Conservation (phyloP, 2,113 vertebrate genomes). For the Cnemophilus loriae region DNA sequence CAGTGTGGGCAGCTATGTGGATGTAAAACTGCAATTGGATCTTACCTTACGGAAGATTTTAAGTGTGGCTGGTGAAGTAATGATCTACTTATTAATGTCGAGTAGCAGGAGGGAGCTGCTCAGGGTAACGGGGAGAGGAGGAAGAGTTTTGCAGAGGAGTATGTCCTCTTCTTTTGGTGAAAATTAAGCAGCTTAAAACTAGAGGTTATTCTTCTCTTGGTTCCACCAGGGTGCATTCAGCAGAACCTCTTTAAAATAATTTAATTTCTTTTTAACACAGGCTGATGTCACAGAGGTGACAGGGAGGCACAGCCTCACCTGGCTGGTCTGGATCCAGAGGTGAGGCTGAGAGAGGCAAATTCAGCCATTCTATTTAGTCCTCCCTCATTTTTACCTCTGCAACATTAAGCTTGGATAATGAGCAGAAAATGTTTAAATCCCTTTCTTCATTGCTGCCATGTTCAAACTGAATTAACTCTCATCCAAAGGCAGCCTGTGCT, state of each 20-base stretch:
- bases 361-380: not conserved
- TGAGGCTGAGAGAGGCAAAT: not conserved
- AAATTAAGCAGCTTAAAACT: not conserved
- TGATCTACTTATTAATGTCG: not conserved
- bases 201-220: not conserved
- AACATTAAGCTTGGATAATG: not conserved
- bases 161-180: not conserved
- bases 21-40: not conserved
- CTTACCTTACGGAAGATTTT: not conserved
- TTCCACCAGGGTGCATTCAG: not conserved
- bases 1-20: not conserved
- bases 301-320: fast-evolving
- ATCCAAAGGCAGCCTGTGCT: not conserved
- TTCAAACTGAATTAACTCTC: conserved; percentile 23
- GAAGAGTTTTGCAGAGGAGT: not conserved
- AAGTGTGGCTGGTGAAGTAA: not conserved
- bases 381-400: not conserved
- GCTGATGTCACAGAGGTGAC: not conserved
- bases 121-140: not conserved
- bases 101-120: not conserved
- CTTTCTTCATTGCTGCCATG: not conserved
- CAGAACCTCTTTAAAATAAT: not conserved
- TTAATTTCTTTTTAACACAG: not conserved
- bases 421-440: conserved; percentile 19
- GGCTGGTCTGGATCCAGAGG: not conserved